Evolutionary conservation across 1,140 invertebrate species (phyloP), one percentile per base, ranked within the genome.

Genomic region (Pogonognathellus flavescens): DNA sequence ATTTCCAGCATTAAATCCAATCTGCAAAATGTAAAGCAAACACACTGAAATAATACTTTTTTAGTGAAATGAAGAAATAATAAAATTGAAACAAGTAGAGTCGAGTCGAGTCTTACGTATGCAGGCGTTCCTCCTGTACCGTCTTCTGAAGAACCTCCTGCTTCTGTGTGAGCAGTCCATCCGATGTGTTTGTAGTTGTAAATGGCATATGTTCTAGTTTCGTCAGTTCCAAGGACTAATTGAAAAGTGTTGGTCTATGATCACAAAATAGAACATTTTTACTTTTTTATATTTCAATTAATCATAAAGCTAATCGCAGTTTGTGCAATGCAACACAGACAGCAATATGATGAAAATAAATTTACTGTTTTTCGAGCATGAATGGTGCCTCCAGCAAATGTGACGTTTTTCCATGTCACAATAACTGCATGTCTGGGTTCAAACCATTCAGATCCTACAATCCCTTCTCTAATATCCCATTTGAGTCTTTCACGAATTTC

Each of bases 361-460:
- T 0, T 76, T 91, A 96, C 95, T 91, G 92, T 93, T 89, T 93
- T 94, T 10, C 96, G 91, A 14, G 95, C 94, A 90, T 95, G 94
- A 86, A 94, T 93, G 88, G 96, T 95, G 84, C 95, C 96, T 60
- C 96, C 97, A 89, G 95, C 94, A 90, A 98, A 98, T 0, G 96
- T 96, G 90, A 98, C 94, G 90, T 98, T 98, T 90, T 97, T 97
- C 97, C 97, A 99, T 0, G 97, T 99, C n/a, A 96, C 93, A 88
- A 98, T 96, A 59, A 96, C 92, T 4, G 94, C 95, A 89, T 98
- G 97, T 90, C 97, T 97, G 0, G 97, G 97, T 20, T 89, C 92
- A 90, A 98, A 99, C 0, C 94, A 95, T 41, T 97, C 95, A 0
- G 97, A 94, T 0, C 97, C 97, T 49, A 98, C 95, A 59, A 98